Evolutionary conservation across 2,888 invertebrate species (phyloP).

Genomic region (Choristoneura rosaceana): DNA sequence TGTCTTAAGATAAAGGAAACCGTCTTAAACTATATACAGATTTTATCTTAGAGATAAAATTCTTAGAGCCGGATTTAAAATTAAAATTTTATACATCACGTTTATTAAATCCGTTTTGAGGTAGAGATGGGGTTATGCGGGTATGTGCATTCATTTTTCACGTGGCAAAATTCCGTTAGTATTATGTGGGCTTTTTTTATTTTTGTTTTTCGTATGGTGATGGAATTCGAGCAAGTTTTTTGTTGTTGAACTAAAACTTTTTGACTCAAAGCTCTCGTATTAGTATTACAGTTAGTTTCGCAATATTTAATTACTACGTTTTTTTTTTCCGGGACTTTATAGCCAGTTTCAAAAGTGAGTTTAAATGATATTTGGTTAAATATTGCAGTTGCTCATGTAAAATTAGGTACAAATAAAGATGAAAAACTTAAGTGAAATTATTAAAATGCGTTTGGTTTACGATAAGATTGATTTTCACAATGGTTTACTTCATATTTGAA

Average conservation of each 20-base stretch:
- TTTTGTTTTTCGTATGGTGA: conserved; percentile 15
- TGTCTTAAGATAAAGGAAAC: conserved; percentile 70
- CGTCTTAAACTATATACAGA: conserved; percentile 61
- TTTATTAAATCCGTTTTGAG: conserved; percentile 8
- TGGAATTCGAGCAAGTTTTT: conserved; percentile 21
- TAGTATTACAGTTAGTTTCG: neutral
- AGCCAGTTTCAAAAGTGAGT: neutral
- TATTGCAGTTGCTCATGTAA: too few species aligned
- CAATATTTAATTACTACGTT: neutral
- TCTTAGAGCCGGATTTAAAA: conserved; percentile 32
- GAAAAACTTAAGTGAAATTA: too few species aligned
- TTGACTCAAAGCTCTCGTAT: neutral
- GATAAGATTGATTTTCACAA: neutral
- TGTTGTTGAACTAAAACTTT: conserved; percentile 16
- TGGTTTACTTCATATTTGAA: neutral
- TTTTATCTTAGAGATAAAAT: conserved; percentile 44
- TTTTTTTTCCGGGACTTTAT: neutral
- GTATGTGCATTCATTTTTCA: conserved; percentile 21
- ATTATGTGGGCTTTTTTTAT: neutral
- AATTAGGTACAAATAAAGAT: too few species aligned
- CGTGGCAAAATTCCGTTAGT: conserved; percentile 16
- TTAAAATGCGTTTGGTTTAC: too few species aligned
- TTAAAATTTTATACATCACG: conserved; percentile 28
- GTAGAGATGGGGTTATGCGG: conserved; percentile 8
- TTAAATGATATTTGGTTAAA: neutral